Conservation (phyloP, 2,888 invertebrate genomes). For the Ernsta delagoae region DNA sequence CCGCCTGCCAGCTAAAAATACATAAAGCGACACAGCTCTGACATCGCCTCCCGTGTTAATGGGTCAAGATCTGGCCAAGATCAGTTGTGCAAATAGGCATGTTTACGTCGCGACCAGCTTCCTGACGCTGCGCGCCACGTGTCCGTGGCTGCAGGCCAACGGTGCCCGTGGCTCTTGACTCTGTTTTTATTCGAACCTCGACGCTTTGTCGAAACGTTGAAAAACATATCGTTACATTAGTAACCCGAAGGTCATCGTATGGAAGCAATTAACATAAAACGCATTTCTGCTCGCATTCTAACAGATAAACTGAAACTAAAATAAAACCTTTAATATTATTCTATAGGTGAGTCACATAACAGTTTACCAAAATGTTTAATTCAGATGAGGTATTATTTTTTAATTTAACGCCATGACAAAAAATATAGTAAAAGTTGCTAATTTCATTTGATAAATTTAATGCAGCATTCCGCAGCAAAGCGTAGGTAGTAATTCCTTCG, state of each 20-base stretch:
- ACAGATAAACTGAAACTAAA: background rate
- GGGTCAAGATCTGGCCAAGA: constrained; percentile 85
- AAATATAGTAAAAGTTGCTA: too few relatives aligned
- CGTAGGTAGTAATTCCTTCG: background rate
- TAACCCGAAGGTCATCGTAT: constrained; percentile 12
- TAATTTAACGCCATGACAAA: too few relatives aligned
- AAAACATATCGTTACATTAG: constrained; percentile 18
- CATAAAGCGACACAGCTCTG: constrained; percentile 77
- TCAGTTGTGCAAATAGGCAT: constrained; percentile 75
- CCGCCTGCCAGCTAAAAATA: constrained; percentile 76
- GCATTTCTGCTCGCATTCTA: background rate
- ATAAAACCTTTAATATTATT: background rate
- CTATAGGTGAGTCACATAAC: too few relatives aligned
- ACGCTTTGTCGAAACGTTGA: constrained; percentile 27
- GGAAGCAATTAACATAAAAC: constrained; percentile 11
- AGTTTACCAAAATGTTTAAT: too few relatives aligned
- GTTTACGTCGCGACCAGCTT: constrained; percentile 71
- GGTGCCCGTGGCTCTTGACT: constrained; percentile 42
- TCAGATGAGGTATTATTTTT: too few relatives aligned
- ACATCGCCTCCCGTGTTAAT: constrained; percentile 78
- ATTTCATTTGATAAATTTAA: too few relatives aligned
- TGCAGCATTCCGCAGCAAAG: background rate
- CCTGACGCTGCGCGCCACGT: constrained; percentile 61
- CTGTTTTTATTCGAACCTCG: constrained; percentile 39
- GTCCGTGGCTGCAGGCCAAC: constrained; percentile 56